Base-by-base conservation (phyloP, 2,888 invertebrate species). In the Plebejus melissa region DNA sequence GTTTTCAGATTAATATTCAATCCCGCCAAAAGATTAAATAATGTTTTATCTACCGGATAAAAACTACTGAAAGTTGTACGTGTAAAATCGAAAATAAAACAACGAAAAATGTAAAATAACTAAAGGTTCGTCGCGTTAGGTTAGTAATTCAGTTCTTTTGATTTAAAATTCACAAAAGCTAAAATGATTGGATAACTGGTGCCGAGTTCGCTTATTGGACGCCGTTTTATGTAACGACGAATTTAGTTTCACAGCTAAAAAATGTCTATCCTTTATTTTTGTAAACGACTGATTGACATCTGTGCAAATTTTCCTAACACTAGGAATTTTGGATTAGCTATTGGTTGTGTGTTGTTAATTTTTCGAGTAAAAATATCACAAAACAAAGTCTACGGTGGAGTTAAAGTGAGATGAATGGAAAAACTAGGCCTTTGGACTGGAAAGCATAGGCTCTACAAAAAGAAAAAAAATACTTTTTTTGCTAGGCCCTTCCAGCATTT, bases 181-280 rank as follows among this genome's bases (percentile, higher is more conserved):
- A 54, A 72, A 72, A 72, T 72, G 50, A 72, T 72, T 71, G 71
- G 65, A 65, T 36, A 65, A 65, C 65, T 65, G 65, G 65, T 65
- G 65, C 36, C 65, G 65, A 65, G 65, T 65, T 65, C 65, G 65
- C 65, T 16, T 69, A 41, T 70, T 41, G 70, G 41, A n/a, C 70
- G 9, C 16, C 13, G 41, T 41, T 69, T 70, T 70, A 41, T 70
- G 38, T 70, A 70, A 70, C 70, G 9, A 41, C 32, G 32, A 65
- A 65, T 36, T 65, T 36, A 36, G 65, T 65, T 13, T 32, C 1
- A 13, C 32, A 5, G 32, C 65, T 13, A 65, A 65, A 60, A 65
- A 65, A 60, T 60, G 32, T 32, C 22, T 4, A 32, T 28, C 9
- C 2, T 32, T 65, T 65, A 65, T 36, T 65, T 36, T 65, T 13